phyloP scores from a whole-genome alignment of 2,888 invertebrate species.

The Arctia plantaginis region DNA sequence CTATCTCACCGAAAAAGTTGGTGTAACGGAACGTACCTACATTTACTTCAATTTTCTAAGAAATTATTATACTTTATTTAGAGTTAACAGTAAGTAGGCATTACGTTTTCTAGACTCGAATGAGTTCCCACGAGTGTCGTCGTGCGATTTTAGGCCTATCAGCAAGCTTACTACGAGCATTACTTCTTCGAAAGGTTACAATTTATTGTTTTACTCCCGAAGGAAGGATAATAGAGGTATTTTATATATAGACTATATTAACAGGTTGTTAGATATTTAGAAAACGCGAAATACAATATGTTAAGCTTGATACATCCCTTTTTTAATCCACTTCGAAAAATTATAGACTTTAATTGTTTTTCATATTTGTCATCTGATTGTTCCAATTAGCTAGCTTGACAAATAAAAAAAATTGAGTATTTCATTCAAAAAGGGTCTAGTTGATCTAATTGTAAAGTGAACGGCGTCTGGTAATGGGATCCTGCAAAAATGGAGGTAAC shows the following conservation, averaged over 20 bases:
- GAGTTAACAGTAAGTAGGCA: background rate
- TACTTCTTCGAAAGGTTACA: constrained; percentile 3
- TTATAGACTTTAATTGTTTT: no score
- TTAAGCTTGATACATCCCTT: no score
- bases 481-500: no score
- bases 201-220: background rate
- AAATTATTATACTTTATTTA: background rate
- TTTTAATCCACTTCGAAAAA: no score
- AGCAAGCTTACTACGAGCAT: background rate
- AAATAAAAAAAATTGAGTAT: no score
- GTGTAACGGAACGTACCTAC: background rate
- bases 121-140: background rate
- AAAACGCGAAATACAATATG: background rate
- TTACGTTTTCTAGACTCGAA: background rate
- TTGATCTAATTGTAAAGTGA: no score
- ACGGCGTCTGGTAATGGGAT: no score
- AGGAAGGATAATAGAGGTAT: background rate
- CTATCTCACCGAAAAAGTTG: background rate
- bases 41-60: background rate
- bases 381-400: no score
- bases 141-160: background rate
- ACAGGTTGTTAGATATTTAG: background rate
- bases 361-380: no score
- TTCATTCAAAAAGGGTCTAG: no score
- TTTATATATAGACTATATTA: background rate